These are phyloP conservation scores for Pristionchus arcanus DNA, from an alignment of 2,888 invertebrate species.

Conservation along the genomic window DNA sequence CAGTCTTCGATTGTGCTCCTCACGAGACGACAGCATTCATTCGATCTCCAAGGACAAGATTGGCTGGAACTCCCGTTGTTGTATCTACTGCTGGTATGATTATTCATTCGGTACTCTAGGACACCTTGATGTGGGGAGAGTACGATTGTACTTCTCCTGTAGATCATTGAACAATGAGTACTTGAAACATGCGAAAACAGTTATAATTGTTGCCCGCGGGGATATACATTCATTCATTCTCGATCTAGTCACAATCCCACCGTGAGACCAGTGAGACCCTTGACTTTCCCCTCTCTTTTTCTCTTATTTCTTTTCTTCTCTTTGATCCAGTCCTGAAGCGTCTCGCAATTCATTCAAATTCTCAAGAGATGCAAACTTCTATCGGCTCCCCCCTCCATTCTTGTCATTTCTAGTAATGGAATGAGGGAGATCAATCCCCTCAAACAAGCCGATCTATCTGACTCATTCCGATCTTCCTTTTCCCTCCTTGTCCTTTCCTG, in stretches of 20 bases:
- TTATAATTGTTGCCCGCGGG: background rate
- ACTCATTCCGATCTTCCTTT: constrained; percentile 33
- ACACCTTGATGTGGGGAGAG: background rate
- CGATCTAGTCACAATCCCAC: background rate
- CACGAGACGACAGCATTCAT: constrained; percentile 78
- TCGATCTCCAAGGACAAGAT: constrained; percentile 76
- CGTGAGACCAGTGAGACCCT: background rate
- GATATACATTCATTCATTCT: background rate
- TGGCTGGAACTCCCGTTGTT: constrained; percentile 79
- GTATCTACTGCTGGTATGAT: constrained; percentile 77
- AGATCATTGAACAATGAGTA: background rate
- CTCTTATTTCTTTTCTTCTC: constrained; percentile 18
- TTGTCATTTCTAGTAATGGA: constrained; percentile 49
- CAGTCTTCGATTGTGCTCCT: constrained; percentile 71
- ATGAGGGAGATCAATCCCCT: constrained; percentile 21
- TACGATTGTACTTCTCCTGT: background rate
- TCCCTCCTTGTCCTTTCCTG: background rate
- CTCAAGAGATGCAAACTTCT: constrained; percentile 41
- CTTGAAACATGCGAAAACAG: background rate
- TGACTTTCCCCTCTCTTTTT: constrained; percentile 34
- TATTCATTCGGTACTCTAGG: background rate
- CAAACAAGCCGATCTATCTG: constrained; percentile 33
- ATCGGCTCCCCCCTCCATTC: background rate
- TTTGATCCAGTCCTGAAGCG: constrained; percentile 43
- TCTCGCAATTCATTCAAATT: constrained; percentile 18